A percentile compares a stretch with the other conserved stretches of the same genome.
Conservation (phyloP, 2,888 invertebrate genomes). For the Drosophila subsilvestris region DNA sequence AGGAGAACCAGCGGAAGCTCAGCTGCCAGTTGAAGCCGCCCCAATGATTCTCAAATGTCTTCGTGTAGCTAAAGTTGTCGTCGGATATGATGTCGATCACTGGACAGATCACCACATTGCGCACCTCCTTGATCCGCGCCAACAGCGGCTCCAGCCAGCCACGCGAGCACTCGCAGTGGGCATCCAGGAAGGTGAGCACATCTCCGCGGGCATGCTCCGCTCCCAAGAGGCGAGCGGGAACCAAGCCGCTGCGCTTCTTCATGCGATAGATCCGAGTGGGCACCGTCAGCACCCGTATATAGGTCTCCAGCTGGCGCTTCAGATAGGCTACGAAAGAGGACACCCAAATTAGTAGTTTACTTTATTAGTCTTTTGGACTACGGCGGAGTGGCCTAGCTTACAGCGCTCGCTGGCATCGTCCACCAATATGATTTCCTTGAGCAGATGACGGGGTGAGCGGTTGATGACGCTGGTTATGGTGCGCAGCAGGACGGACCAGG, state of each 20-base stretch:
- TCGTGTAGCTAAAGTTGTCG: constrained; percentile 97
- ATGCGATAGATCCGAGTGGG: constrained; percentile 88
- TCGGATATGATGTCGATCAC: constrained; percentile 98
- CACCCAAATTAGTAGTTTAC: not conserved
- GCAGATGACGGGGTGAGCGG: constrained; percentile 90
- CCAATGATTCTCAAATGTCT: constrained; percentile 96
- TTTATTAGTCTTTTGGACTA: not conserved
- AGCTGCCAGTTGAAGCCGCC: constrained; percentile 99
- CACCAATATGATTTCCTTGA: constrained; percentile 94
- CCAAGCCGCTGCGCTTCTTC: constrained; percentile 89
- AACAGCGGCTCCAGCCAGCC: constrained; percentile 93
- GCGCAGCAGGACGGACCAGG: constrained; percentile 97
- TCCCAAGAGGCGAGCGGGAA: constrained; percentile 92
- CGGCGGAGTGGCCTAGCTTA: constrained; percentile 79
- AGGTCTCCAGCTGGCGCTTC: constrained; percentile 87
- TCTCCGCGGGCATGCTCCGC: constrained; percentile 89
- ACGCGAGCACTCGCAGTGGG: constrained; percentile 96
- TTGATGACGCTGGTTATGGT: constrained; percentile 97
- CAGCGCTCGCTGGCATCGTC: constrained; percentile 95
- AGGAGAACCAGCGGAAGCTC: constrained; percentile 87
- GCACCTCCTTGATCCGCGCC: constrained; percentile 84
- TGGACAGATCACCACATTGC: constrained; percentile 85
- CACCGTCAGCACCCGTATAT: constrained; percentile 87
- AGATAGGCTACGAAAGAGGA: constrained; percentile 86
- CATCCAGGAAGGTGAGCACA: constrained; percentile 96